These are phyloP conservation scores for Sylvia atricapilla DNA, from an alignment of 2,113 vertebrate species.

Conservation along the genomic window DNA sequence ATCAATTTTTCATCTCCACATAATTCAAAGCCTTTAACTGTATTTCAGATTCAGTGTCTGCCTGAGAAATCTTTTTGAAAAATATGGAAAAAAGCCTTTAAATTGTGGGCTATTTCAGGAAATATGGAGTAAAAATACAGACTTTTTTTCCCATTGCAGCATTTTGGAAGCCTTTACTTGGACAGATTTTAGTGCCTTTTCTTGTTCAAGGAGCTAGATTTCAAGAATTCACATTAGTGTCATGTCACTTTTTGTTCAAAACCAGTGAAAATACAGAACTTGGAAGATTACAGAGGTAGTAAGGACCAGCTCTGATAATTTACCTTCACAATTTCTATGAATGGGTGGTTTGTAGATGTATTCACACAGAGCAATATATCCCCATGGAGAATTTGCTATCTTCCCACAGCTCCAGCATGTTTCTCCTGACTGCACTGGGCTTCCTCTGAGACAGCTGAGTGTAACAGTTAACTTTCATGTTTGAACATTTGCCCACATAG, in stretches of 20 bases:
- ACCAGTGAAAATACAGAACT: background rate
- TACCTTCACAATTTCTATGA: background rate
- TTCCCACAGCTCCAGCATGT: background rate
- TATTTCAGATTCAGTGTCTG: background rate
- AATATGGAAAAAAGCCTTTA: background rate
- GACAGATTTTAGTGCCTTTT: background rate
- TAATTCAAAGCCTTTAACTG: background rate
- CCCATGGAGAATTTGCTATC: background rate
- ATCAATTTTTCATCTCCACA: background rate
- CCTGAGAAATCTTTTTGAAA: background rate
- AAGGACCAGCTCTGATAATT: background rate
- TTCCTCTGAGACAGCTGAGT: background rate
- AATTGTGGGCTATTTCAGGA: background rate
- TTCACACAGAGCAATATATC: background rate
- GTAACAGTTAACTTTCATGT: background rate
- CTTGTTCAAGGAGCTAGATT: background rate
- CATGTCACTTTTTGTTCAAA: background rate
- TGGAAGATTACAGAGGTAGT: background rate
- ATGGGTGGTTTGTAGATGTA: background rate
- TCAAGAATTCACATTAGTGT: background rate
- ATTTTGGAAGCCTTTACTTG: background rate
- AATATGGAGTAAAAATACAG: background rate
- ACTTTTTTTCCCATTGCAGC: background rate
- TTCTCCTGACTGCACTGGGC: background rate
- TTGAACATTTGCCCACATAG: background rate